These are phyloP conservation scores for Arctocebus calabarensis DNA, from an alignment of 2,797 vertebrate genomes.

Conservation along the genomic window DNA sequence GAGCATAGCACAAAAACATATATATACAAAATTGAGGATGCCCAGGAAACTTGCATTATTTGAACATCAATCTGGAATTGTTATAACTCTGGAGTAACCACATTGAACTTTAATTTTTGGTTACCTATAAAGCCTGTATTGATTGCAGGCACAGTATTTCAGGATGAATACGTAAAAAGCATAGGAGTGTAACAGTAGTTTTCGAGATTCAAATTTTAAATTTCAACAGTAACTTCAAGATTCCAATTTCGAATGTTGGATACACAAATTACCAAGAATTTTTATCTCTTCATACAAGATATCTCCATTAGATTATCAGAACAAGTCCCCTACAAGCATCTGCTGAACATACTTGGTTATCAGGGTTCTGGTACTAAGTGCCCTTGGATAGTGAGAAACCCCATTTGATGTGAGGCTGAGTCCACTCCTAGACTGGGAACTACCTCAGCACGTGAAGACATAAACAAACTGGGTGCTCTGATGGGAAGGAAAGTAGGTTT, in stretches of 20 bases:
- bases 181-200: conserved; percentile 17
- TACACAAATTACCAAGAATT: conserved; percentile 3
- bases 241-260: conserved; percentile 37
- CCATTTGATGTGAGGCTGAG: background rate
- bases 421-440: background rate
- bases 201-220: background rate
- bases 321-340: background rate
- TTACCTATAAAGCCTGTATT: conserved; percentile 29
- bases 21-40: background rate
- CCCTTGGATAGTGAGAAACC: background rate
- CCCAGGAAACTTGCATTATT: background rate
- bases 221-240: background rate
- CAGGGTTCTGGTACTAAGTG: background rate
- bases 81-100: background rate
- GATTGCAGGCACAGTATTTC: conserved; percentile 50
- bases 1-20: background rate
- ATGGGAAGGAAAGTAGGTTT: background rate
- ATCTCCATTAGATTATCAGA: background rate
- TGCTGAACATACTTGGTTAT: background rate
- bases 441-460: background rate
- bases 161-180: background rate
- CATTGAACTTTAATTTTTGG: background rate
- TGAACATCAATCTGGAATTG: conserved; percentile 35
- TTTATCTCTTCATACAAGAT: background rate
- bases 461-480: background rate